Percentiles rank a stretch among this genome's conserved stretches.
Conservation (phyloP, 2,888 invertebrate genomes). For the Iselma pallidipennis region DNA sequence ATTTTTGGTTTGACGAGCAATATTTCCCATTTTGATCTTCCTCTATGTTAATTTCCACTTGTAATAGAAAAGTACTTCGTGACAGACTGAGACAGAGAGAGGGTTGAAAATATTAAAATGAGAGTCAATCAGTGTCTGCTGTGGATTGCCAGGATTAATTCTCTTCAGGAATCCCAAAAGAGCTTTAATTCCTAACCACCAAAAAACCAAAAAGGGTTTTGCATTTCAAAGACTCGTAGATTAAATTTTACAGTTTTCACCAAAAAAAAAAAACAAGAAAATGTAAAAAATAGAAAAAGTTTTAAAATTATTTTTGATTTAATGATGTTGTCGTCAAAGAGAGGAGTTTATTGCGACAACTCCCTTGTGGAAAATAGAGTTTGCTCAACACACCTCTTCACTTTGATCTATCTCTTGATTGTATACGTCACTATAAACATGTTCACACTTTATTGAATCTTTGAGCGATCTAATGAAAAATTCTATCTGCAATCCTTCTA, state of each 20-base stretch:
- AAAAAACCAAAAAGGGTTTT: constrained; percentile 47
- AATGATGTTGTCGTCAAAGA: not conserved
- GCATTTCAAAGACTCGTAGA: constrained; percentile 48
- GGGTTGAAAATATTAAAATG: not conserved
- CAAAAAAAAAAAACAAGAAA: not conserved
- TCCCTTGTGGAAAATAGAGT: constrained; percentile 40
- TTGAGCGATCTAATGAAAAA: too few species aligned
- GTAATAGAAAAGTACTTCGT: not conserved
- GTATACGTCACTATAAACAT: constrained; percentile 43
- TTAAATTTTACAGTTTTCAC: constrained; percentile 13
- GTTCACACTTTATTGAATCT: constrained; percentile 11
- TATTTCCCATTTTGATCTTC: too few species aligned
- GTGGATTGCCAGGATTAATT: not conserved
- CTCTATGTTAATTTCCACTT: not conserved
- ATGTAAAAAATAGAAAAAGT: too few species aligned
- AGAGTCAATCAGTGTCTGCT: not conserved
- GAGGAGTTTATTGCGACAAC: not conserved
- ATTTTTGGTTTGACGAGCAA: not conserved
- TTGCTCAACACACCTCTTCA: constrained; percentile 46
- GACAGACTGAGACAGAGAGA: not conserved
- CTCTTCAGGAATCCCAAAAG: constrained; percentile 38
- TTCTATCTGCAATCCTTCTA: not conserved
- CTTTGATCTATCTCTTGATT: constrained; percentile 48
- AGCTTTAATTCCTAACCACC: constrained; percentile 40
- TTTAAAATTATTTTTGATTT: not conserved